phyloP scores from a whole-genome alignment of 2,797 vertebrate genomes.

The Saxicola maurus region DNA sequence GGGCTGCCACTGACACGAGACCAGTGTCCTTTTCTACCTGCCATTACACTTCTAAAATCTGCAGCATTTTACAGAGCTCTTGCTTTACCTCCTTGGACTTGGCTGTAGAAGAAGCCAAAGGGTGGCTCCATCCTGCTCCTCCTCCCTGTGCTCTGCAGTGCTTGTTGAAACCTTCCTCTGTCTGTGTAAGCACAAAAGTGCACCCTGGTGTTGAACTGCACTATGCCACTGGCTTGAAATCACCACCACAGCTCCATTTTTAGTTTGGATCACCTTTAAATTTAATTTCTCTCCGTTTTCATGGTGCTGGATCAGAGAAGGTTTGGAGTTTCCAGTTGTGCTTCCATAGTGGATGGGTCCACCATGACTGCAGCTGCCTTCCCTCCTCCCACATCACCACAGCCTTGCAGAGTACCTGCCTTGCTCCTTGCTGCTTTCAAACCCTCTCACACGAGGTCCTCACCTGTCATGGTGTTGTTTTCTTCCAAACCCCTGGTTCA shows the following conservation, averaged over 20 bases:
- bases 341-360: constrained; percentile 36
- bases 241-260: constrained; percentile 5
- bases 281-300: constrained; percentile 13
- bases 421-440: neutral
- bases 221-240: constrained; percentile 2
- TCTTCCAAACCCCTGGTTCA: neutral
- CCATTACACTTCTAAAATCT: constrained; percentile 70
- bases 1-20: constrained; percentile 69
- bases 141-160: constrained; percentile 67
- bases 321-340: neutral
- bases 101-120: constrained; percentile 69
- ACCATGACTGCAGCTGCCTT: constrained; percentile 30
- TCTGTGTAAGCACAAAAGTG: constrained; percentile 58
- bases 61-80: constrained; percentile 75
- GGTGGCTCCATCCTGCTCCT: constrained; percentile 66
- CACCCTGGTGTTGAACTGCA: neutral
- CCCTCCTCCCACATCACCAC: neutral
- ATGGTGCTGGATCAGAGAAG: neutral
- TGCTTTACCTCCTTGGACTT: constrained; percentile 71
- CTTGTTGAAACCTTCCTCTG: constrained; percentile 68
- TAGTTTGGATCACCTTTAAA: neutral
- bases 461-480: neutral
- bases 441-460: rapidly evolving
- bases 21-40: constrained; percentile 74
- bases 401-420: neutral